Conservation (phyloP, 1,140 invertebrate species). For the Bursaphelenchus mucronatus region DNA sequence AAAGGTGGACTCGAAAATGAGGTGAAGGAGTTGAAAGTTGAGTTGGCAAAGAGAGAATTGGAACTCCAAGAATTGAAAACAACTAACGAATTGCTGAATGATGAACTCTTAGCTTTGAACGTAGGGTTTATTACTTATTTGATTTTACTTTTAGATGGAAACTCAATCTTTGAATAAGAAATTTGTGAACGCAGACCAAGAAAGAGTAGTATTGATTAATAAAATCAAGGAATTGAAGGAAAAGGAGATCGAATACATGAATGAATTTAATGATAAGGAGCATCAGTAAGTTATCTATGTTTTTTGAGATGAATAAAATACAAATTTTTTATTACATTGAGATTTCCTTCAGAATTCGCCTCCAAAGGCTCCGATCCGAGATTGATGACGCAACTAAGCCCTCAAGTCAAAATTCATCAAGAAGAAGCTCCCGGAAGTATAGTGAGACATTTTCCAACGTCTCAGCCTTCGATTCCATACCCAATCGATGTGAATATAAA, state of each 20-base stretch:
- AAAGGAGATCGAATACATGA: conserved; percentile 33
- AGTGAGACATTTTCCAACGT: not conserved
- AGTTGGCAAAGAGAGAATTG: conserved; percentile 1
- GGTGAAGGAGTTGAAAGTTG: not conserved
- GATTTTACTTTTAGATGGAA: conserved; percentile 25
- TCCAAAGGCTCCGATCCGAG: conserved; percentile 26
- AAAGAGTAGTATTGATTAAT: conserved; percentile 31
- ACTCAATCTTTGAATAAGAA: conserved; percentile 35
- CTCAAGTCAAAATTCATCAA: not conserved
- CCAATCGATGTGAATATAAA: conserved; percentile 36
- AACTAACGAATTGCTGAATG: not conserved
- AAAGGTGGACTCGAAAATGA: conserved; percentile 14
- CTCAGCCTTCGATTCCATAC: conserved; percentile 17
- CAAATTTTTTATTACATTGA: not conserved
- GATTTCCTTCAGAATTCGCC: conserved; percentile 24
- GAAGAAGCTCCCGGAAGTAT: conserved; percentile 3
- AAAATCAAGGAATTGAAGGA: conserved; percentile 40
- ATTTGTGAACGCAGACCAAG: conserved; percentile 31
- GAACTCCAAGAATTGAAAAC: conserved; percentile 4
- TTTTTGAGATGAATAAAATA: conserved; percentile 13
- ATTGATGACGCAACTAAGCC: conserved; percentile 32
- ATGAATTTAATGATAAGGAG: conserved; percentile 42
- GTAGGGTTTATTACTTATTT: conserved; percentile 9
- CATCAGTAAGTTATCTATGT: conserved; percentile 35
- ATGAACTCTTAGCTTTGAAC: conserved; percentile 11